Evolutionary conservation across 2,888 invertebrate species (phyloP).

Genomic region (Lucinisca nassula): DNA sequence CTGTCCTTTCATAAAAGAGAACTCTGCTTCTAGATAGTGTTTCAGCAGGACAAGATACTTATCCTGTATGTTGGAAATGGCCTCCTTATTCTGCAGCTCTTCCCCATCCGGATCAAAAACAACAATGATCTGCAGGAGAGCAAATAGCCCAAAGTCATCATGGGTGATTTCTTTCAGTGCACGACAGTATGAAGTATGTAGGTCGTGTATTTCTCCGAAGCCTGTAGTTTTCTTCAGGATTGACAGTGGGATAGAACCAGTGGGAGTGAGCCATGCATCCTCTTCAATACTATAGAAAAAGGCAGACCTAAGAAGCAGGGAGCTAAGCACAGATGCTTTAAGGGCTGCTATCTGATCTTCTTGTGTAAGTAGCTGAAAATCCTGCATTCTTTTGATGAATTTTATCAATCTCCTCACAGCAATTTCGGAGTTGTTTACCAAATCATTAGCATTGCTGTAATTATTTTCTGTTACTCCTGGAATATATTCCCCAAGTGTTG

Average conservation of each 20-base stretch:
- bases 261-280: constrained; percentile 94
- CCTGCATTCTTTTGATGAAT: constrained; percentile 90
- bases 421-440: constrained; percentile 92
- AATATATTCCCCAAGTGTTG: constrained; percentile 77
- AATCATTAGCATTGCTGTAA: constrained; percentile 89
- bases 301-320: constrained; percentile 95
- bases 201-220: constrained; percentile 84
- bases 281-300: constrained; percentile 96
- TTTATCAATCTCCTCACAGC: constrained; percentile 94
- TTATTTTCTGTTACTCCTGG: constrained; percentile 57
- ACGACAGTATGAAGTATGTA: constrained; percentile 85
- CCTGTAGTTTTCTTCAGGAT: constrained; percentile 95
- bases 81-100: constrained; percentile 89
- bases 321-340: constrained; percentile 91
- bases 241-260: constrained; percentile 94
- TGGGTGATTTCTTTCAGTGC: constrained; percentile 89
- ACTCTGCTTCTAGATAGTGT: constrained; percentile 86
- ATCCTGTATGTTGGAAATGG: constrained; percentile 86
- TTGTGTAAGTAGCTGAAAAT: constrained; percentile 97
- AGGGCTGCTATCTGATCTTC: constrained; percentile 96
- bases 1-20: constrained; percentile 80
- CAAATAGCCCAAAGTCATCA: constrained; percentile 95
- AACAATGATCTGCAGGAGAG: constrained; percentile 96
- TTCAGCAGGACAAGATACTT: constrained; percentile 89
- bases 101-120: constrained; percentile 95